Evolutionary conservation across 2,113 vertebrate genomes (phyloP).

Genomic region (Entosphenus tridentatus): DNA sequence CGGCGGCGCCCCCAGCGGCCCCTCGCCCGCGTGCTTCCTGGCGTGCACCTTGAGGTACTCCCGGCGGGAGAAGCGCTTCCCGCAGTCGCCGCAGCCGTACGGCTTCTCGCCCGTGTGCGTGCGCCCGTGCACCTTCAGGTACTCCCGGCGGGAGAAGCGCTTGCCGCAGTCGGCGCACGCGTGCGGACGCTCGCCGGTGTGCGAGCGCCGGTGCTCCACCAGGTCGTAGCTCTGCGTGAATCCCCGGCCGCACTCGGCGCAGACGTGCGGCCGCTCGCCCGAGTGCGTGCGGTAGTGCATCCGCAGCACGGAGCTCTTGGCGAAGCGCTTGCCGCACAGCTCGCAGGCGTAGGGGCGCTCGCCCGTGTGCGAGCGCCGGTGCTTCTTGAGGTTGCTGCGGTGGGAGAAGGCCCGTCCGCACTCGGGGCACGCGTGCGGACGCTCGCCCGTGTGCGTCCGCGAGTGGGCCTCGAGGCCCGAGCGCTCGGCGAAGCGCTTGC

Average conservation of each 20-base stretch:
- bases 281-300: slow-evolving; percentile 7
- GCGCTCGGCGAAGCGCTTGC: background rate
- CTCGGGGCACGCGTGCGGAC: slow-evolving; percentile 14
- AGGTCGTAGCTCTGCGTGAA: slow-evolving; percentile 14
- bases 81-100: slow-evolving; percentile 12
- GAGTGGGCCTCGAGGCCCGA: too few species aligned
- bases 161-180: slow-evolving; percentile 16
- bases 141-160: slow-evolving; percentile 16
- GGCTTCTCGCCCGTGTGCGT: slow-evolving; percentile 19
- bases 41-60: slow-evolving; percentile 5
- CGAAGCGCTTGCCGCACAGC: slow-evolving; percentile 8
- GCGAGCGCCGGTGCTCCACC: slow-evolving; percentile 14
- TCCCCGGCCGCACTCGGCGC: slow-evolving; percentile 4
- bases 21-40: background rate
- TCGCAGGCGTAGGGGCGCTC: slow-evolving; percentile 18
- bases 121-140: slow-evolving; percentile 14
- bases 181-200: slow-evolving; percentile 15
- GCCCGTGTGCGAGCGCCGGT: slow-evolving; percentile 15
- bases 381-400: slow-evolving; percentile 15
- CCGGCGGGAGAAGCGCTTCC: slow-evolving; percentile 3
- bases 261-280: background rate
- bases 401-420: slow-evolving; percentile 16
- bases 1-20: background rate
- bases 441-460: slow-evolving; percentile 18
- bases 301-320: background rate